Evolutionary conservation across 2,888 invertebrate species (phyloP).

Genomic region (Chalcis sispes): DNA sequence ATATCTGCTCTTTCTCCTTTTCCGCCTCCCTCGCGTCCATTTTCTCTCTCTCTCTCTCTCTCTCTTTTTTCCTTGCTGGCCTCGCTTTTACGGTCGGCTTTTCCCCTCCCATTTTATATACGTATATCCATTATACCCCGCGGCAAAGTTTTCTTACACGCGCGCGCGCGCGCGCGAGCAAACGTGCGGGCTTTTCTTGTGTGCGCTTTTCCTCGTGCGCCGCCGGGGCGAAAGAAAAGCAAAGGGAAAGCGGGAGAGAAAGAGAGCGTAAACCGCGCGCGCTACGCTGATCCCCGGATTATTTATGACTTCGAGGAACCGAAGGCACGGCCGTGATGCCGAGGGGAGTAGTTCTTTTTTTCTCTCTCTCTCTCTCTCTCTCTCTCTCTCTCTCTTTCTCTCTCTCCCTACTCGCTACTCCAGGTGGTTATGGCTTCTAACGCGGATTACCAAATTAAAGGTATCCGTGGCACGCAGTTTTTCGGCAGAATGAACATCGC

Average conservation of each 20-base stretch:
- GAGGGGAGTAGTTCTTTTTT: too few relatives aligned
- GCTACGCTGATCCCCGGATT: slow-evolving; percentile 46
- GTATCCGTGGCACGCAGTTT: neutral
- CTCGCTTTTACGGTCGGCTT: neutral
- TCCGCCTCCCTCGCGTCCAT: slow-evolving; percentile 9
- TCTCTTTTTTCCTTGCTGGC: neutral
- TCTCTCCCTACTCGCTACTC: slow-evolving; percentile 14
- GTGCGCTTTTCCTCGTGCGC: slow-evolving; percentile 26
- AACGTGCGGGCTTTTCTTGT: slow-evolving; percentile 29
- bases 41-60: neutral
- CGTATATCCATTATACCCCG: neutral
- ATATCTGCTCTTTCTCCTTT: too few relatives aligned
- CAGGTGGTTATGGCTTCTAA: slow-evolving; percentile 23
- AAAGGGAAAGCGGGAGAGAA: neutral
- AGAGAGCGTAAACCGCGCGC: neutral
- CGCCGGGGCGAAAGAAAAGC: too few relatives aligned
- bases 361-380: neutral
- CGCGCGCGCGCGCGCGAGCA: too few relatives aligned
- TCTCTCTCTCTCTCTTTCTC: slow-evolving; percentile 9
- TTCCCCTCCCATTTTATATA: too few relatives aligned
- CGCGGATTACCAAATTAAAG: slow-evolving; percentile 52
- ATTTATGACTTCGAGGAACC: slow-evolving; percentile 55
- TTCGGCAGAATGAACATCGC: neutral
- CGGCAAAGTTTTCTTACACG: too few relatives aligned
- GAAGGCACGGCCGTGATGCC: neutral